Evolutionary conservation across 2,888 invertebrate species (phyloP).

Genomic region (Orthonevra nobilis): DNA sequence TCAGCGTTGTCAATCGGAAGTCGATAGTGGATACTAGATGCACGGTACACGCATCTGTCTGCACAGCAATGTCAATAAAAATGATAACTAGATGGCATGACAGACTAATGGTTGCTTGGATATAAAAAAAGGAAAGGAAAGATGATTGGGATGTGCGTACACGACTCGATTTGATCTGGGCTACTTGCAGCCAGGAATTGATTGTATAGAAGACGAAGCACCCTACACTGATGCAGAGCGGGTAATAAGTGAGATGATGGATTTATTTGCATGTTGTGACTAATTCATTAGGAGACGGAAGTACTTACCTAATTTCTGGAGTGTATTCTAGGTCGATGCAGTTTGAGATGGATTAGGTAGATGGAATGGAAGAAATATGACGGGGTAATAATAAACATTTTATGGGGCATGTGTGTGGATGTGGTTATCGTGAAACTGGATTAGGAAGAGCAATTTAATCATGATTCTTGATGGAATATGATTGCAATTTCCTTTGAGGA

Average conservation of each 20-base stretch:
- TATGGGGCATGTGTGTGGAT: conserved; percentile 17
- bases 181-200: no score
- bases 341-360: conserved; percentile 29
- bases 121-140: conserved; percentile 31
- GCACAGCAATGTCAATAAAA: conserved; percentile 57
- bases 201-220: conserved; percentile 18
- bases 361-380: conserved; percentile 52
- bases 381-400: conserved; percentile 35
- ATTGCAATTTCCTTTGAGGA: no score
- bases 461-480: no score
- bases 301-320: conserved; percentile 55
- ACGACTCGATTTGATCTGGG: conserved; percentile 23
- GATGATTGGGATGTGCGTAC: conserved; percentile 29
- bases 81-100: conserved; percentile 58
- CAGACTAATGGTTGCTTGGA: conserved; percentile 47
- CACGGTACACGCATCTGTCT: conserved; percentile 53
- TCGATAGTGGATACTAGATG: conserved; percentile 37
- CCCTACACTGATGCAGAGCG: conserved; percentile 16
- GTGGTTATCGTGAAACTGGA: no score
- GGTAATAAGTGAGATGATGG: conserved; percentile 62
- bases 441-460: no score
- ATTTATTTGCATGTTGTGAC: conserved; percentile 65
- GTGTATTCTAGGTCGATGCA: conserved; percentile 50
- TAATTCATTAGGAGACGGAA: conserved; percentile 67
- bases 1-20: conserved; percentile 47